Percentiles rank a stretch among this genome's conserved stretches.
Evolutionary conservation across 2,888 invertebrate genomes (phyloP).

Genomic region (Aspidiotus destructor): DNA sequence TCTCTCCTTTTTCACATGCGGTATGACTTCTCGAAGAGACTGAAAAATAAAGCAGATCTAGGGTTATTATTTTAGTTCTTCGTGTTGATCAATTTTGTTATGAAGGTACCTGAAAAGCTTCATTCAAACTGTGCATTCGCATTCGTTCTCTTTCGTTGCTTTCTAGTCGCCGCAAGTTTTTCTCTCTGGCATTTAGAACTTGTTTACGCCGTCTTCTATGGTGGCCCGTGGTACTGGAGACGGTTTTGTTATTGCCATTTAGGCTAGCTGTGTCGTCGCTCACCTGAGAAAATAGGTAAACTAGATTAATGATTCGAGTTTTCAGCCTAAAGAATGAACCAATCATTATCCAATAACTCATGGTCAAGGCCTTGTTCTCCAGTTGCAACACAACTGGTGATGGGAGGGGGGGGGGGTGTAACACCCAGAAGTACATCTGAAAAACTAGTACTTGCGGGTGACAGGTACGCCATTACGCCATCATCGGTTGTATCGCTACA

Average conservation of each 20-base stretch:
- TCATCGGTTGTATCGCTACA: no score
- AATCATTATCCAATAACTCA: background rate
- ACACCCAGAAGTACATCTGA: no score
- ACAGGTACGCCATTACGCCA: no score
- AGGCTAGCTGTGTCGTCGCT: conserved; percentile 39
- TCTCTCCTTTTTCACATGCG: conserved; percentile 66
- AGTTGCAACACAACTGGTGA: background rate
- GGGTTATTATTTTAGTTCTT: background rate
- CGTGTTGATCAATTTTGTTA: no score
- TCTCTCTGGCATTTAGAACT: conserved; percentile 56
- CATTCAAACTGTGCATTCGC: conserved; percentile 70
- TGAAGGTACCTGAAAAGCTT: conserved; percentile 58
- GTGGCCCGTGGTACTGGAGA: conserved; percentile 41
- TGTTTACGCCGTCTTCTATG: conserved; percentile 49
- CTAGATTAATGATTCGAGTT: no score
- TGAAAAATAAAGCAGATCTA: conserved; percentile 40
- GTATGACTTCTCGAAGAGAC: conserved; percentile 66
- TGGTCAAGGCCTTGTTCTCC: no score
- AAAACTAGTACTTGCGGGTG: no score
- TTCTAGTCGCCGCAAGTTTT: conserved; percentile 61
- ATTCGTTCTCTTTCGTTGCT: conserved; percentile 69
- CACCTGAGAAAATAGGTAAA: conserved; percentile 33
- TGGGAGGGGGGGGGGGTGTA: no score
- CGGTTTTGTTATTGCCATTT: conserved; percentile 36
- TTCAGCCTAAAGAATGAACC: no score